Conservation (phyloP, 1,140 invertebrate genomes). For the Propsilocerus akamusi region DNA sequence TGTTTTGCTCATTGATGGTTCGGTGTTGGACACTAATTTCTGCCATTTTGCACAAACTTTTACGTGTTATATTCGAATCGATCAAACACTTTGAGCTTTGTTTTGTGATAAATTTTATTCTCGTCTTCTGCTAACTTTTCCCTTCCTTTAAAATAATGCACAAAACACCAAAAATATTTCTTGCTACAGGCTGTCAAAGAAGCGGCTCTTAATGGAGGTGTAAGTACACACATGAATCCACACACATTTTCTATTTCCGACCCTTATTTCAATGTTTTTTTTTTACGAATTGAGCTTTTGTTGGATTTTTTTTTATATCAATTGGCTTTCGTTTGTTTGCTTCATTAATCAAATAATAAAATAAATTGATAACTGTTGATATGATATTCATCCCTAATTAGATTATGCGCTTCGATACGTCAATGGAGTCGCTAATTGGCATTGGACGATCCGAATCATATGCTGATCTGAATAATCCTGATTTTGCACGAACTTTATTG, state of each 20-base stretch:
- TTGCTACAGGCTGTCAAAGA: constrained; percentile 28
- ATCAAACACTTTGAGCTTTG: too few relatives aligned
- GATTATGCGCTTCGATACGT: constrained; percentile 61
- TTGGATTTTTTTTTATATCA: background rate
- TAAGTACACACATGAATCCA: constrained; percentile 26
- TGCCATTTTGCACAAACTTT: background rate
- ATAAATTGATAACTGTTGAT: background rate
- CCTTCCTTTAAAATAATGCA: too few relatives aligned
- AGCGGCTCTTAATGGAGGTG: constrained; percentile 24
- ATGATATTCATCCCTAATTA: constrained; percentile 21
- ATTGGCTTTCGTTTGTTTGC: background rate
- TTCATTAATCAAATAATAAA: background rate
- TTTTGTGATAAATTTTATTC: too few relatives aligned
- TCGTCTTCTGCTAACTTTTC: background rate
- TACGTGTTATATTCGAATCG: too few relatives aligned
- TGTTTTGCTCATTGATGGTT: constrained; percentile 9
- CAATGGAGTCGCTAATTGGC: constrained; percentile 49
- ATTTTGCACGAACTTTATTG: constrained; percentile 4
- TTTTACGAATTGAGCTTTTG: background rate
- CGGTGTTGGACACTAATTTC: constrained; percentile 5
- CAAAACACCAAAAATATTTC: background rate
- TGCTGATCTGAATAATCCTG: constrained; percentile 46
- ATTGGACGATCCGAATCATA: constrained; percentile 64
- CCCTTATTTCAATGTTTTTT: constrained; percentile 8
- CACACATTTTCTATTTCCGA: constrained; percentile 5